Percentiles rank a stretch among this genome's conserved stretches.
Conservation (phyloP, 2,888 invertebrate genomes). For the Lithophane semibrunnea region DNA sequence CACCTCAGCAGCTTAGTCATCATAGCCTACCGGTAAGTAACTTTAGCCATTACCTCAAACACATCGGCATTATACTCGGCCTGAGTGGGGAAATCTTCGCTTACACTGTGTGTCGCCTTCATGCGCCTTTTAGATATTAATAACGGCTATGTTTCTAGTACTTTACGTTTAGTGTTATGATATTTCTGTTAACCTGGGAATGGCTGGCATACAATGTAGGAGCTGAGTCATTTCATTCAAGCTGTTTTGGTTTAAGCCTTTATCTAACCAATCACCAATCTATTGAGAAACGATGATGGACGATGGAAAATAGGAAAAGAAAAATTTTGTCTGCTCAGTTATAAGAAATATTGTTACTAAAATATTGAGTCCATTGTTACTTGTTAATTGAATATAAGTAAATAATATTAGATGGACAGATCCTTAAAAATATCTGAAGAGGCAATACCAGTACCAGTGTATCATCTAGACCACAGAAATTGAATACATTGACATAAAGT, state of each 20-base stretch:
- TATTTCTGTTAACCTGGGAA: conserved; percentile 17
- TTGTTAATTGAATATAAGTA: too few species aligned
- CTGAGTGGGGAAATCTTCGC: conserved; percentile 50
- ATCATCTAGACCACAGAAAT: neutral
- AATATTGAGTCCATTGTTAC: too few species aligned
- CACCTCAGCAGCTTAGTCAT: conserved; percentile 22
- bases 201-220: neutral
- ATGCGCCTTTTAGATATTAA: conserved; percentile 50
- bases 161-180: conserved; percentile 38
- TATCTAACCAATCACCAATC: neutral
- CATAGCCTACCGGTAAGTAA: conserved; percentile 56
- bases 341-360: neutral
- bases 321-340: neutral
- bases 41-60: conserved; percentile 59
- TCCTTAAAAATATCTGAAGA: too few species aligned
- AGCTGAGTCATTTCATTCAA: neutral
- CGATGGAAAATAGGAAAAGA: too few species aligned
- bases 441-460: neutral
- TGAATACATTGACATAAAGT: too few species aligned
- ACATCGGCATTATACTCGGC: conserved; percentile 49
- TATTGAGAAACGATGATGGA: neutral
- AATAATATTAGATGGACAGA: neutral
- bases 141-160: conserved; percentile 40
- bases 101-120: conserved; percentile 37
- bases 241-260: neutral